Evolutionary conservation across 2,113 vertebrate species (phyloP).

Genomic region (Micromys minutus): DNA sequence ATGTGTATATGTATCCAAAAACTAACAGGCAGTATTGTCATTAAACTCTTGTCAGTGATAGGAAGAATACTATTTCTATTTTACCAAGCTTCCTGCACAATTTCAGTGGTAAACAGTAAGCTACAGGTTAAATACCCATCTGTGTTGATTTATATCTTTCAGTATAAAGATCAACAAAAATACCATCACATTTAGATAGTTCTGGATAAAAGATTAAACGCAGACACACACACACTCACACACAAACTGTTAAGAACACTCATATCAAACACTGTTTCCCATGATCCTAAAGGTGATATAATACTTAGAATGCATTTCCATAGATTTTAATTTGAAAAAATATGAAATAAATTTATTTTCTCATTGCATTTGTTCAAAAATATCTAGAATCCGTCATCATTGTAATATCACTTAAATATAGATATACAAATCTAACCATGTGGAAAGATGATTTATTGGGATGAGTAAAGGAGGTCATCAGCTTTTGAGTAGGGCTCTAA

Average conservation of each 20-base stretch:
- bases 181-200: neutral
- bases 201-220: neutral
- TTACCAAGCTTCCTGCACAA: neutral
- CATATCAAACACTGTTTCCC: neutral
- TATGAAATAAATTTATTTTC: neutral
- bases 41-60: neutral
- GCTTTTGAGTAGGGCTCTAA: neutral
- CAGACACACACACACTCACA: neutral
- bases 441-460: neutral
- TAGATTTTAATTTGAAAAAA: neutral
- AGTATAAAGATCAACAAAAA: neutral
- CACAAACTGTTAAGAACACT: slow-evolving; percentile 12
- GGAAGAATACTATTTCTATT: neutral
- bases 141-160: neutral
- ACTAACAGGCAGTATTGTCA: neutral
- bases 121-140: neutral
- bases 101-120: neutral
- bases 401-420: neutral
- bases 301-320: neutral
- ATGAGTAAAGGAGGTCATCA: neutral
- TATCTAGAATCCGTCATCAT: neutral
- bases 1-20: neutral
- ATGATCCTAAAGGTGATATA: neutral
- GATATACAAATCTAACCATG: neutral
- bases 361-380: neutral